phyloP scores from a whole-genome alignment of 2,797 vertebrate genomes.

The Myioborus melanocephalus region DNA sequence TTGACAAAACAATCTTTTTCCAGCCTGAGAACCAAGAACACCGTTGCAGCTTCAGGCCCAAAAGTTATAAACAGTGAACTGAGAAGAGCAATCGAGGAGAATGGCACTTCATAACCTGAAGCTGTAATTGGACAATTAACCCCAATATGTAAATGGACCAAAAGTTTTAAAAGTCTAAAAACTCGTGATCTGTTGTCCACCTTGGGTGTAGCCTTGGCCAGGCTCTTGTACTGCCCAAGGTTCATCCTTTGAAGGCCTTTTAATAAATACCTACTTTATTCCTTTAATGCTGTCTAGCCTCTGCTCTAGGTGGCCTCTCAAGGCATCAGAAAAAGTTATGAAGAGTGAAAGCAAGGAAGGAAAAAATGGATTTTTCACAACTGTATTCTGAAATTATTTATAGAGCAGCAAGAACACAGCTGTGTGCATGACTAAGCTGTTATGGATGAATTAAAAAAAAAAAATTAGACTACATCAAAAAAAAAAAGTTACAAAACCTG shows the following conservation, averaged over 20 bases:
- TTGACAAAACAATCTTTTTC: background rate
- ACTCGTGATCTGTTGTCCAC: fast-evolving
- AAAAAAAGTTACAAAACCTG: background rate
- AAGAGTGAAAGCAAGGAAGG: background rate
- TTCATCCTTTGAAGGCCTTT: background rate
- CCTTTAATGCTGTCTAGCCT: background rate
- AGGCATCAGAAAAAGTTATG: background rate
- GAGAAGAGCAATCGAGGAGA: background rate
- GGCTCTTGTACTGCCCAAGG: background rate
- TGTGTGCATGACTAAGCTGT: background rate
- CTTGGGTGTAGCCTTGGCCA: background rate
- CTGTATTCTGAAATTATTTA: background rate
- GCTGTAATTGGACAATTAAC: background rate
- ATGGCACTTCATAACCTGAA: background rate
- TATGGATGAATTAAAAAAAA: background rate
- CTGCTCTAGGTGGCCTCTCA: background rate
- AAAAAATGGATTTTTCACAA: background rate
- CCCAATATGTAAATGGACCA: background rate
- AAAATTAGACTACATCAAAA: background rate
- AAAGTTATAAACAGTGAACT: background rate
- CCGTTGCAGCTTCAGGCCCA: background rate
- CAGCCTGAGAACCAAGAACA: background rate
- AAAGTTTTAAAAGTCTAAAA: background rate
- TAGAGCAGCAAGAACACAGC: background rate
- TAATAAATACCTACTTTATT: background rate